Conservation (phyloP, 2,888 invertebrate species). For the Elysia crispata region DNA sequence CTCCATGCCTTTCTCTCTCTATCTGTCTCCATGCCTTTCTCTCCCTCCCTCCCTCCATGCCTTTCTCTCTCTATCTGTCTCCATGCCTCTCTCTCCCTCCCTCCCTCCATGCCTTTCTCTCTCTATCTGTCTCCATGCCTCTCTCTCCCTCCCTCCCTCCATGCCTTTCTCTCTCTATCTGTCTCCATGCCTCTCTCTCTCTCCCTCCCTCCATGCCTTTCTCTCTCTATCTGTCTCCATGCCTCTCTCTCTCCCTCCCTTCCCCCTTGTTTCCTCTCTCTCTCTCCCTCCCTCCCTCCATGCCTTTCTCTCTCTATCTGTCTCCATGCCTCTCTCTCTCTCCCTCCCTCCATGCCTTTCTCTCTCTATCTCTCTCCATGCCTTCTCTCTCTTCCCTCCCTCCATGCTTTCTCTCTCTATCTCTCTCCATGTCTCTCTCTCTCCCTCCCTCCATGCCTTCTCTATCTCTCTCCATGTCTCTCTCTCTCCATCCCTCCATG, state of each 20-base stretch:
- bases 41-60: neutral
- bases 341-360: too few relatives aligned
- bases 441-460: neutral
- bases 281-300: too few relatives aligned
- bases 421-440: slow-evolving; percentile 14
- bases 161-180: neutral
- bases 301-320: too few relatives aligned
- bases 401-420: slow-evolving; percentile 21
- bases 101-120: too few relatives aligned
- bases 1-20: slow-evolving; percentile 10
- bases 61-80: too few relatives aligned
- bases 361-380: too few relatives aligned
- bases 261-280: too few relatives aligned
- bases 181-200: slow-evolving; percentile 30
- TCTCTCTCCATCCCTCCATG: too few relatives aligned
- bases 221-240: slow-evolving; percentile 5
- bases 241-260: neutral
- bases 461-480: too few relatives aligned
- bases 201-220: neutral
- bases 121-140: too few relatives aligned
- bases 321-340: too few relatives aligned
- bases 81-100: neutral
- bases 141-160: neutral
- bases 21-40: neutral
- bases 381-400: neutral